Conservation (phyloP, 1,140 invertebrate genomes). For the Coptotermes formosanus region DNA sequence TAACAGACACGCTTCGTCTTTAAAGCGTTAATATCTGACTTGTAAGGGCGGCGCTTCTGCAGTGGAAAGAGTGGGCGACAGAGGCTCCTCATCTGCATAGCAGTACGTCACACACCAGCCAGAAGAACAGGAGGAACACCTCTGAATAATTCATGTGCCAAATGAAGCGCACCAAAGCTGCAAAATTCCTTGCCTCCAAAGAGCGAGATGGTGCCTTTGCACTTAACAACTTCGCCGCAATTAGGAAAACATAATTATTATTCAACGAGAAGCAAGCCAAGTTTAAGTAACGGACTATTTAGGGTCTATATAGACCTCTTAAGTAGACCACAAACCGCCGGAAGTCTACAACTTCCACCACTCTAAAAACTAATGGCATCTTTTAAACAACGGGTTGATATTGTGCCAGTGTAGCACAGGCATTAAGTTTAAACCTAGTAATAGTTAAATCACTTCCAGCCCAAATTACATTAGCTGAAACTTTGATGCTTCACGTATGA, state of each 20-base stretch:
- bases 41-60: not conserved
- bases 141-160: constrained; percentile 9
- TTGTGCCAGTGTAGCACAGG: not conserved
- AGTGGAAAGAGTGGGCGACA: not conserved
- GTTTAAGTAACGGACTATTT: not conserved
- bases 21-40: no score
- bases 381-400: not conserved
- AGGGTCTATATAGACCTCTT: not conserved
- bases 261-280: constrained; percentile 1
- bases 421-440: not conserved
- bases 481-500: not conserved
- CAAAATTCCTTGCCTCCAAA: not conserved
- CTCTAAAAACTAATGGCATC: not conserved
- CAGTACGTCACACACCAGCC: not conserved
- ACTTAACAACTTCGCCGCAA: constrained; percentile 12
- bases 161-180: constrained; percentile 13
- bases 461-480: not conserved
- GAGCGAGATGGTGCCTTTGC: not conserved
- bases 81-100: not conserved
- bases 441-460: not conserved
- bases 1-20: no score
- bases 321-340: not conserved
- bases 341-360: not conserved
- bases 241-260: constrained; percentile 18
- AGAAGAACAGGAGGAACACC: not conserved